These are phyloP conservation scores for Tiaroga cobitis DNA, from an alignment of 2,797 vertebrate species.

Conservation along the genomic window DNA sequence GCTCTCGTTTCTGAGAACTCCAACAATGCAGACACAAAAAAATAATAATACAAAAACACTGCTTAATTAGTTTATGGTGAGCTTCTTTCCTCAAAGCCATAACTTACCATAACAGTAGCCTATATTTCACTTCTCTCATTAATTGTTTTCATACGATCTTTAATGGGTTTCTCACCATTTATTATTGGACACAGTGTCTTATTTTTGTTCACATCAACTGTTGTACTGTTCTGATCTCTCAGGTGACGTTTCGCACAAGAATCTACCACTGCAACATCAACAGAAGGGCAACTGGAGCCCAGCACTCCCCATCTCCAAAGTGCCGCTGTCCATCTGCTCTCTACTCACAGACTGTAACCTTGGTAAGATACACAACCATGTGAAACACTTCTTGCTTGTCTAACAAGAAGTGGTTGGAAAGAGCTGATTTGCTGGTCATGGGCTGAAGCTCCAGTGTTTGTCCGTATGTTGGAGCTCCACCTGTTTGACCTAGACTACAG, in stretches of 20 bases:
- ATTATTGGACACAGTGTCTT: neutral
- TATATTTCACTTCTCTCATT: no score
- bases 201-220: neutral
- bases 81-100: neutral
- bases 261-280: conserved; percentile 95
- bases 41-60: no score
- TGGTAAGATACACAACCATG: conserved; percentile 77
- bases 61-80: neutral
- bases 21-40: neutral
- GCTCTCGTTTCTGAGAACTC: neutral
- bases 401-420: neutral
- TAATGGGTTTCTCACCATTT: neutral
- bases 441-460: conserved; percentile 49
- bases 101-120: neutral
- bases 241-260: conserved; percentile 88
- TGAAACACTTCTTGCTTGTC: neutral
- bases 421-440: conserved; percentile 42
- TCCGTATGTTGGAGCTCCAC: conserved; percentile 54
- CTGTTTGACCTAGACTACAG: conserved; percentile 58
- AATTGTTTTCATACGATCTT: neutral
- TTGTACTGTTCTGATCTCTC: neutral
- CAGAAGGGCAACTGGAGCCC: conserved; percentile 90
- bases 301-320: conserved; percentile 94
- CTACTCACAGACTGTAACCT: conserved; percentile 96
- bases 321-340: conserved; percentile 93